A percentile compares a stretch with the other conserved stretches of the same genome.
Conservation (phyloP, 2,113 vertebrate genomes). For the Peromyscus leucopus region DNA sequence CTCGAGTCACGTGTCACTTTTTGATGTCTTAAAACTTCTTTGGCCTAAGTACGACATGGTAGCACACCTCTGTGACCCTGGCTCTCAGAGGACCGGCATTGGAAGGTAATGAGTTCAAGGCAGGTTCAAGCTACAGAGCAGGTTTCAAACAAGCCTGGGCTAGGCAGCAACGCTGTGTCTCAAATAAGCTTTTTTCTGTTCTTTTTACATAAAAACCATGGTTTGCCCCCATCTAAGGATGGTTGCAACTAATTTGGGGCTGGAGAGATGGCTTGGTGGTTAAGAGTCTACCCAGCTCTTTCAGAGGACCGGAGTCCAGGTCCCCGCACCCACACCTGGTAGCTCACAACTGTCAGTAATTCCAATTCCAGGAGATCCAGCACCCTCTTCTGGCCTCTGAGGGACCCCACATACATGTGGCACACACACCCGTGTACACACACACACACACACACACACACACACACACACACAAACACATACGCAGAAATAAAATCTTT, state of each 20-base stretch:
- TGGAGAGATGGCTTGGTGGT: neutral
- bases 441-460: neutral
- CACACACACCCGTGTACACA: neutral
- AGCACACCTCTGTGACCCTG: accelerated
- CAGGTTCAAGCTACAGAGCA: neutral
- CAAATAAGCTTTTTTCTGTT: neutral
- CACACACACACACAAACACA: neutral
- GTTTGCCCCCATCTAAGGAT: neutral
- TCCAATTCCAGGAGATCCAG: neutral
- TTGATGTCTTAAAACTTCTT: neutral
- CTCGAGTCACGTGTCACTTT: neutral
- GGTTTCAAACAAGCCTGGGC: neutral
- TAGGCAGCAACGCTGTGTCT: neutral
- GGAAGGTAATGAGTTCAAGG: neutral
- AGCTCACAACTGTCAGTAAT: neutral
- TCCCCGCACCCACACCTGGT: neutral
- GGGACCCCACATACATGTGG: neutral
- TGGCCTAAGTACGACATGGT: neutral
- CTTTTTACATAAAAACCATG: neutral
- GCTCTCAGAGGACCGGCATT: neutral
- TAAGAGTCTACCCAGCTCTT: neutral
- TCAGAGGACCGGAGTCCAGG: too few relatives aligned
- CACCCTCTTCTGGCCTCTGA: neutral
- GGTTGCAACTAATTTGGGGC: neutral
- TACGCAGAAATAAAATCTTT: neutral